phyloP scores from a whole-genome alignment of 2,797 vertebrate genomes.

The Alauda arvensis region DNA sequence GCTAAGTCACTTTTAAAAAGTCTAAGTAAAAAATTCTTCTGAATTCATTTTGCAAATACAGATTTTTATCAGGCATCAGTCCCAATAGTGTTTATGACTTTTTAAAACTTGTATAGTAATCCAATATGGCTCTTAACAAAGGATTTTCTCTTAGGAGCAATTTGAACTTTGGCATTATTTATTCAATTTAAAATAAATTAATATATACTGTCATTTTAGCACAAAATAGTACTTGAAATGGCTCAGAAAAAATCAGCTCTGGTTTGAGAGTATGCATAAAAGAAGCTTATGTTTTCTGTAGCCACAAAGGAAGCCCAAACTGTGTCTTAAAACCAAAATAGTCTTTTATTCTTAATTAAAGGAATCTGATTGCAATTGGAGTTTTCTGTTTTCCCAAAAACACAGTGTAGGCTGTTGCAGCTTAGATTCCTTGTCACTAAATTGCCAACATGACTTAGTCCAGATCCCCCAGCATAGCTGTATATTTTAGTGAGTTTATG shows the following conservation, averaged over 20 bases:
- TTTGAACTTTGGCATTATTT: neutral
- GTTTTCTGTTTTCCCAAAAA: slow-evolving; percentile 2
- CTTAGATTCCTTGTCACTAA: neutral
- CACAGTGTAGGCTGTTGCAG: neutral
- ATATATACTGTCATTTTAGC: neutral
- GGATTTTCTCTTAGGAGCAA: neutral
- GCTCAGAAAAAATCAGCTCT: neutral
- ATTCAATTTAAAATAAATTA: neutral
- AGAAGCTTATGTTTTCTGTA: neutral
- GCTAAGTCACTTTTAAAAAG: neutral
- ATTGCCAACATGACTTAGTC: neutral
- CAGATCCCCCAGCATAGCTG: neutral
- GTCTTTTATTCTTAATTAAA: slow-evolving; percentile 12
- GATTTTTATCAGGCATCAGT: neutral
- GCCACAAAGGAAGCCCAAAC: neutral
- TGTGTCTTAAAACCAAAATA: neutral
- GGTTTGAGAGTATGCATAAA: neutral
- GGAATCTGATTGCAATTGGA: neutral
- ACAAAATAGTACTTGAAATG: neutral
- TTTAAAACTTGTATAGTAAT: neutral
- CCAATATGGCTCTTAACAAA: neutral
- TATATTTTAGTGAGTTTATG: slow-evolving; percentile 14
- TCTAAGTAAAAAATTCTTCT: neutral
- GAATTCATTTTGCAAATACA: neutral
- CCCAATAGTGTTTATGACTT: neutral